Evolutionary conservation across 2,113 vertebrate species (phyloP).

Genomic region (Percopsis transmontana): DNA sequence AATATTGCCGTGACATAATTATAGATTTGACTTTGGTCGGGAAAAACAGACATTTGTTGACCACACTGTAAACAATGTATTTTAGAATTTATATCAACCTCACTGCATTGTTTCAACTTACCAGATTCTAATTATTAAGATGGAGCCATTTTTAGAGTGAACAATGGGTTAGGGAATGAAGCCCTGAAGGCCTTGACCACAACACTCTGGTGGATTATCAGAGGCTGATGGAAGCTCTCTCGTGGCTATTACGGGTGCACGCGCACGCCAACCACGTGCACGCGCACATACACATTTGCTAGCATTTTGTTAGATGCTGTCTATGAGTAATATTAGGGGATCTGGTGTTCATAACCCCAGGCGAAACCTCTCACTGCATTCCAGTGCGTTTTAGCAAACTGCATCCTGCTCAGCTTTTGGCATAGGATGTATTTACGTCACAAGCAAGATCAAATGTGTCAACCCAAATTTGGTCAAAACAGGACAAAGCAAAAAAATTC

Average conservation of each 20-base stretch:
- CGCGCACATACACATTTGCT: background rate
- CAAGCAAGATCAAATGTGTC: background rate
- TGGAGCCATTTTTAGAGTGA: conserved; percentile 44
- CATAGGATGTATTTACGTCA: background rate
- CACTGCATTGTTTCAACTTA: conserved; percentile 7
- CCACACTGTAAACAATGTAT: background rate
- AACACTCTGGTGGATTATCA: conserved; percentile 40
- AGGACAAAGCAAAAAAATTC: background rate
- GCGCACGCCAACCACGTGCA: background rate
- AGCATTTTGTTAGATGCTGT: conserved; percentile 4
- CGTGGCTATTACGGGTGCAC: conserved; percentile 11
- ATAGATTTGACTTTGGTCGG: background rate
- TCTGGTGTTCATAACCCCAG: background rate
- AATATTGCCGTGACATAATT: too few species aligned
- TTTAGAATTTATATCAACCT: background rate
- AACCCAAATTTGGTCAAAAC: conserved; percentile 3
- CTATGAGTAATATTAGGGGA: conserved; percentile 8
- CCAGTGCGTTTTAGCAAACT: background rate
- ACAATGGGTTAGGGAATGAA: conserved; percentile 37
- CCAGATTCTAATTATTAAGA: conserved; percentile 6
- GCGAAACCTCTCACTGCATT: background rate
- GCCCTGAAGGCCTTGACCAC: conserved; percentile 31
- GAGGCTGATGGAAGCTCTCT: conserved; percentile 36
- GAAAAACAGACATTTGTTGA: background rate
- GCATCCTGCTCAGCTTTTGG: background rate